A percentile compares a stretch with the other conserved stretches of the same genome.
These are phyloP conservation scores for Cyclura pinguis DNA, from an alignment of 2,797 vertebrate species.

Conservation along the genomic window DNA sequence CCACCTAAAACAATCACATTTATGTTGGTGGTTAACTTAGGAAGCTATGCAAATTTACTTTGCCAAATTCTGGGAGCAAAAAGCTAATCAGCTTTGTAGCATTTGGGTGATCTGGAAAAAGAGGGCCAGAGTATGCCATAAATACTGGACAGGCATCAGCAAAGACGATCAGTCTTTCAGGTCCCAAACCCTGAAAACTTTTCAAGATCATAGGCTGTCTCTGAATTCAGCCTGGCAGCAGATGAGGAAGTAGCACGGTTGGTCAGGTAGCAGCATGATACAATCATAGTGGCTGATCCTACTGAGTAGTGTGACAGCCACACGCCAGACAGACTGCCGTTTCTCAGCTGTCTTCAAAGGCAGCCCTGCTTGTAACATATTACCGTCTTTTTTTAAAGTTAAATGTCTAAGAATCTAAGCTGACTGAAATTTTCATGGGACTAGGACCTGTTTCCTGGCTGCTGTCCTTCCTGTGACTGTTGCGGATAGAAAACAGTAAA, in stretches of 20 bases:
- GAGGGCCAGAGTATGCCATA: background rate
- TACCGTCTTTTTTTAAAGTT: too few species aligned
- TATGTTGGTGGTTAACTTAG: background rate
- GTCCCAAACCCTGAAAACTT: background rate
- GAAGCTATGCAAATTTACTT: background rate
- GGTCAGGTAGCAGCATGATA: background rate
- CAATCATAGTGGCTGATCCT: background rate
- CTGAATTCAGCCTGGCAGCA: background rate
- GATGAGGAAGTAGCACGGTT: background rate
- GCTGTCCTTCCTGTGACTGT: background rate
- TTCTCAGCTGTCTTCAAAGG: too few species aligned
- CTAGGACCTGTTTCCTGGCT: too few species aligned
- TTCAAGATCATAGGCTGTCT: background rate
- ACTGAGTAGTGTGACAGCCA: background rate
- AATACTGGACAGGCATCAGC: background rate
- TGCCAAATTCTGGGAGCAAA: background rate
- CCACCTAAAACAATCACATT: background rate
- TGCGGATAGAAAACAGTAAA: background rate
- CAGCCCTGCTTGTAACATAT: too few species aligned
- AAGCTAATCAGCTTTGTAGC: too few species aligned
- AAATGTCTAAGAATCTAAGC: too few species aligned
- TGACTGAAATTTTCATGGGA: background rate
- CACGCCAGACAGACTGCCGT: too few species aligned
- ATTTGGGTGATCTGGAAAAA: background rate
- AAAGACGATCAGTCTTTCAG: background rate